Base-by-base conservation (phyloP, 2,888 invertebrate species). In the Noctua pronuba region DNA sequence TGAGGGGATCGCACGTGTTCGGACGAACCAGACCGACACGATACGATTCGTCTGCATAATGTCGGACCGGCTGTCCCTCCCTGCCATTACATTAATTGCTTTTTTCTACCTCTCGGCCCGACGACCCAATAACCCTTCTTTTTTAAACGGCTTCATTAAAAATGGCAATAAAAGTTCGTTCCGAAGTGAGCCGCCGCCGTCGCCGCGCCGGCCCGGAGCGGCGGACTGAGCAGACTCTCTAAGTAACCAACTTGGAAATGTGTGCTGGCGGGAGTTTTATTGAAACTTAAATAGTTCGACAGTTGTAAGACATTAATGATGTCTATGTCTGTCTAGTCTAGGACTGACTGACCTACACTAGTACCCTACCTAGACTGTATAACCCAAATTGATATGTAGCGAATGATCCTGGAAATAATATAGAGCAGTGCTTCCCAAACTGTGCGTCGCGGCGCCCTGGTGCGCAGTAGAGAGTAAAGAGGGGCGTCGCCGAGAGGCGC, bases 41-140 rank as follows among this genome's bases (percentile, higher is more conserved):
- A 83, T 82, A 84, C 85, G 78, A 79, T 87, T 85, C 77, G 87
- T 89, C 79, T 87, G 85, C 88, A 90, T 89, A 88, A 88, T 85
- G 80, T 73, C 79, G 79, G 79, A 73, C 74, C 75, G 65, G 65
- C 65, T 41, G 52, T 49, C 21, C 66, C 73, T 69, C 75, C 68
- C 73, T 35, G 71, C 91, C 90, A 93, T 94, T 94, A 94, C 91
- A 90, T 90, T 94, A 93, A 94, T 93, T 93, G 92, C 89, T 91
- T 93, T 93, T 73, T 93, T 92, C 92, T 88, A 62, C 75, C 52
- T 86, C 79, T 66, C 73, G 31, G n/a, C 73, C 35, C 62, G 67
- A 60, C 80, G 77, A 78, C 75, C 80, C 60, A 87, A 88, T 89
- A 93, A 93, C 93, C 93, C 92, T 92, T 93, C 90, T 89, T 90